Evolutionary conservation across 2,888 invertebrate species (phyloP), one percentile per base, ranked within the genome.

Genomic region (Drosophila yooni): DNA sequence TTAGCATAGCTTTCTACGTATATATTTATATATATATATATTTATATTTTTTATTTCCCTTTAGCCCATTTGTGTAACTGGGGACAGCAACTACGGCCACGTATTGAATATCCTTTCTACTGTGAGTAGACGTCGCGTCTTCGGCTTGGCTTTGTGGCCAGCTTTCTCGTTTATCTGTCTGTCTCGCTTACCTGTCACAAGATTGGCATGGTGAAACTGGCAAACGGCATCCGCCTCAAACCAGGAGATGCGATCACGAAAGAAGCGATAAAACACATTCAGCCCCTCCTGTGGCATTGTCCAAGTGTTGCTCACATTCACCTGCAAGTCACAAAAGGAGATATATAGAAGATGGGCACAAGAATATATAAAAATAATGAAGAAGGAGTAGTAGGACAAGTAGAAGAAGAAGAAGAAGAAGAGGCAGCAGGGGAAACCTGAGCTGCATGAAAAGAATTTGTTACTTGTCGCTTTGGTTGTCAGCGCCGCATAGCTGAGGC

Each of bases 191-290:
- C 97, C 96, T 93, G 96, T 96, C 82, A 96, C 96, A 64, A 97
- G 94, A 92, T 96, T 96, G 80, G 96, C 96, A 92, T 96, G 96
- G 92, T 96, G 96, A 88, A 96, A 96, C 93, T 96, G 96, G 93
- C 96, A 96, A 63, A 97, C 96, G 38, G 96, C 96, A 91, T 97
- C 96, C 3, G 97, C 97, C 92, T 96, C 97, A 91, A 96, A 96
- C 96, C 96, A 97, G 51, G 96, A 96, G 91, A 96, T 96, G 93
- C 96, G 95, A 94, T 97, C 96, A 83, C 96, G 95, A 94, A 97
- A 96, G 94, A 96, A 96, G 88, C 96, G 95, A 94, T 96, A 96
- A 94, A 97, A 96, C 70, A 96, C 96, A 74, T 96, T 96, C 91
- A 96, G 96, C 34, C 96, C 96, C 90, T 96, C 96, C 92, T 96